Conservation (phyloP, 2,797 vertebrate genomes). For the Falco concolor region DNA sequence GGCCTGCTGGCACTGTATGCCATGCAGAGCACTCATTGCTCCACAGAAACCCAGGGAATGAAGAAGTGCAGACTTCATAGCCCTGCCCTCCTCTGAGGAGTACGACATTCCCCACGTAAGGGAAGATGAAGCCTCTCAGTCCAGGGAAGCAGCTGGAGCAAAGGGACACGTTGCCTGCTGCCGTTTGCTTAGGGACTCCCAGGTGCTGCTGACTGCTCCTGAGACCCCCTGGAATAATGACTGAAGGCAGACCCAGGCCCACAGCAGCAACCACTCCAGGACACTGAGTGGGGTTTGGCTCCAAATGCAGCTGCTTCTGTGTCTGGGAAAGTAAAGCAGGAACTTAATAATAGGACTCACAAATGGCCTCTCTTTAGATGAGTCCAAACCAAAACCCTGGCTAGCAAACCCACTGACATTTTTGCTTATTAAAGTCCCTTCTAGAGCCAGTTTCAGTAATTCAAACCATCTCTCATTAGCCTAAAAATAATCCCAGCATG, state of each 20-base stretch:
- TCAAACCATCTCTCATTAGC: slow-evolving; percentile 31
- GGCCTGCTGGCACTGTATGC: not conserved
- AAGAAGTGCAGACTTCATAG: not conserved
- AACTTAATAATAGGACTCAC: not conserved
- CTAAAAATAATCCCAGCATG: slow-evolving; percentile 9
- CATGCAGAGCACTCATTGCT: not conserved
- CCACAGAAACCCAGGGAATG: not conserved
- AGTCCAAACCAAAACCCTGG: not conserved
- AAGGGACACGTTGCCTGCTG: not conserved
- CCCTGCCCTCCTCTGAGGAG: not conserved
- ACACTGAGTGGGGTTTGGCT: not conserved
- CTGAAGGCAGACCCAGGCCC: not conserved
- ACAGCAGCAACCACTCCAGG: not conserved
- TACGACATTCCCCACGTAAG: accelerated
- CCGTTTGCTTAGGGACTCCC: not conserved
- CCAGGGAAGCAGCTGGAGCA: not conserved
- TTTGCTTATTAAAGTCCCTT: not conserved
- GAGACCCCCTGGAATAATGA: not conserved
- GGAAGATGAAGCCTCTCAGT: not conserved
- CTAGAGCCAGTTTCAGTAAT: slow-evolving; percentile 27
- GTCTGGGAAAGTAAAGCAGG: not conserved
- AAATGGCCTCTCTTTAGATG: not conserved
- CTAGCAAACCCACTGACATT: not conserved
- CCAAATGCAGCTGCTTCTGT: not conserved
- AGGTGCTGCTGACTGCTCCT: not conserved